Evolutionary conservation across 2,797 vertebrate genomes (phyloP), one percentile per base, ranked within the genome.

Genomic region (Scomberomorus guttatus): DNA sequence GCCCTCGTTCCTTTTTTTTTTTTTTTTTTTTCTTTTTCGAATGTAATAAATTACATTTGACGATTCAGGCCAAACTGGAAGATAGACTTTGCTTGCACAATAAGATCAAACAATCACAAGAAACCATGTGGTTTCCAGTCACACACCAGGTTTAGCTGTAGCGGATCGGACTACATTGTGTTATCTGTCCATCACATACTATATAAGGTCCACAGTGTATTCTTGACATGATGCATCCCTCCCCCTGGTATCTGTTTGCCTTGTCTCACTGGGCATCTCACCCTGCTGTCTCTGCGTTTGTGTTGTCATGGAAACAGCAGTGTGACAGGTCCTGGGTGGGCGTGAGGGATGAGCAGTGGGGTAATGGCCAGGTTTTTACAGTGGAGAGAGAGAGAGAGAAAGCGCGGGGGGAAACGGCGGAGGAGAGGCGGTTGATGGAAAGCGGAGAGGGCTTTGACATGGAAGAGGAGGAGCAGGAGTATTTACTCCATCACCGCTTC

Each of bases 301-400:
- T 57, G 94, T 95, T 83, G 94, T 93, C 94, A 94, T 94, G 94
- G 94, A 90, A 95, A 95, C 94, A 93, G 90, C 73, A 79, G 82
- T 90, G 91, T 95, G 94, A 94, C 91, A 92, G 94, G 92, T 94
- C 93, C 88, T 92, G 84, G 92, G 94, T 95, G 90, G 92, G 92
- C 88, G 90, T 95, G 94, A 95, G 90, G 87, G 89, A 93, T 93
- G 92, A 94, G 92, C 89, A 86, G 86, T 89, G 90, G 93, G 92
- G 92, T 92, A 94, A 94, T 94, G 93, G 92, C 93, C 89, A 87
- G 93, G 91, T 86, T 94, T 91, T 90, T 87, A 89, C 85, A 91
- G 89, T 82, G 22, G 58, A 71, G 83, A 55, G 67, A 80, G 75
- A 55, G 69, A 32, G 55, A 58, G 60, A 79, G 32, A 24, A 51